Conservation (phyloP, 92 coral and sea anemone genomes). For the Porites divaricata region DNA sequence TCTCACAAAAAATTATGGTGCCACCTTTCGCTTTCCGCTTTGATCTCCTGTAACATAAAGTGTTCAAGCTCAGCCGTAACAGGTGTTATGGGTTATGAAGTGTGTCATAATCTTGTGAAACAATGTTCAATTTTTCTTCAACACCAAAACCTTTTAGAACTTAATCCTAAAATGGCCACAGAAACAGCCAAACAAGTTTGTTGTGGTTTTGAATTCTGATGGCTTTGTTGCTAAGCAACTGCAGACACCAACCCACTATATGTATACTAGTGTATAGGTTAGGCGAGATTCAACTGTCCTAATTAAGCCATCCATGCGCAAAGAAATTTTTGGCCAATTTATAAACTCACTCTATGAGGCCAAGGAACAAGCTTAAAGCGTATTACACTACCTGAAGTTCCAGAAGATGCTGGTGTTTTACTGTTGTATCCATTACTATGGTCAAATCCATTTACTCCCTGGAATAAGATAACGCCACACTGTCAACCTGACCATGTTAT, state of each 20-base stretch:
- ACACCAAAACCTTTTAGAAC: no score
- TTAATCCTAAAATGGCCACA: no score
- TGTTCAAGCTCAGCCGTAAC: no score
- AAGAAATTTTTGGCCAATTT: no score
- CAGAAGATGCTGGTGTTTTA: not conserved
- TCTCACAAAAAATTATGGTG: no score
- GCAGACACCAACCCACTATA: not conserved
- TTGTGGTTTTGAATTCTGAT: no score
- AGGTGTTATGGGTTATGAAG: no score
- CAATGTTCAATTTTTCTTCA: no score
- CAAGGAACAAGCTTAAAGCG: not conserved
- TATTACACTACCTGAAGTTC: not conserved
- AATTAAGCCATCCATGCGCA: not conserved
- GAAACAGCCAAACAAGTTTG: no score
- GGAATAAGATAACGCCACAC: not conserved
- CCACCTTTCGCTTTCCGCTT: no score
- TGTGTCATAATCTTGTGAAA: no score
- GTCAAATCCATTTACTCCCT: constrained; percentile 49
- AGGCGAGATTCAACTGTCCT: not conserved
- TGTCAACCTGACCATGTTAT: not conserved
- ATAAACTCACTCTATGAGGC: not conserved
- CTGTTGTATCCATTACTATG: constrained; percentile 38
- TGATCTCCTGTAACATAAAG: no score
- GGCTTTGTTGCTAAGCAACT: not conserved
- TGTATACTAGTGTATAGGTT: not conserved